Base-by-base conservation (phyloP, 1,140 invertebrate species). In the Drosophila sproati region DNA sequence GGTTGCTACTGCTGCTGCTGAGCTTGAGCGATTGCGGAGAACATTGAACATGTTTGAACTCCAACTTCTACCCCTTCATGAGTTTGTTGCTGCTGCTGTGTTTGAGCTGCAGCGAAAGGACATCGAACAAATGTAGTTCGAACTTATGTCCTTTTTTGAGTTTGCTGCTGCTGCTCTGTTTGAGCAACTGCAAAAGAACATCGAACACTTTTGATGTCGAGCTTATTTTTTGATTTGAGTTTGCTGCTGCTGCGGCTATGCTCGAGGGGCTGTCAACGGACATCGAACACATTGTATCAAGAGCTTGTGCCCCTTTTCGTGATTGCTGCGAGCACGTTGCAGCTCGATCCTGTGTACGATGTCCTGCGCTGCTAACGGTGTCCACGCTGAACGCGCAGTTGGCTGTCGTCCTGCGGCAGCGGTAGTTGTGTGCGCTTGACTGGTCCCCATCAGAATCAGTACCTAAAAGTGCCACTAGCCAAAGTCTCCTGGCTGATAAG, bases 341-440 rank as follows among this genome's bases (percentile, higher is more conserved):
- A 68, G 76, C 51, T 78, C 56, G 59, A 48, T 35, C 64, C 47
- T 29, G 54, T 32, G n/a, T 32, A 34, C 43, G 57, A 45, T 29
- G 31, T n/a, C 8, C 60, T 77, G 52, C 57, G 52, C 64, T 73
- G 56, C 66, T 8, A 66, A 50, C 34, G 34, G 39, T 34, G 43
- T 29, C 61, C 66, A 59, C 61, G 57, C 66, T 66, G 61, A 89
- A 50, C 86, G 85, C 85, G 56, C 86, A 89, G 85, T 89, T 81
- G 86, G 81, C 86, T 90, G 85, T 73, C 81, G 86, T 85, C 81
- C 85, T 89, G 78, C 85, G 81, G 73, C 86, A 85, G 85, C 74
- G 80, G 43, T 79, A 79, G 85, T 89, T 89, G 85, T 89, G 86
- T 89, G 86, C 85, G 86, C 85, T 90, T 69, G 48, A 67, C 39